These are phyloP conservation scores for Micromussa lordhowensis DNA, from an alignment of 92 coral and sea anemone genomes.

Conservation along the genomic window DNA sequence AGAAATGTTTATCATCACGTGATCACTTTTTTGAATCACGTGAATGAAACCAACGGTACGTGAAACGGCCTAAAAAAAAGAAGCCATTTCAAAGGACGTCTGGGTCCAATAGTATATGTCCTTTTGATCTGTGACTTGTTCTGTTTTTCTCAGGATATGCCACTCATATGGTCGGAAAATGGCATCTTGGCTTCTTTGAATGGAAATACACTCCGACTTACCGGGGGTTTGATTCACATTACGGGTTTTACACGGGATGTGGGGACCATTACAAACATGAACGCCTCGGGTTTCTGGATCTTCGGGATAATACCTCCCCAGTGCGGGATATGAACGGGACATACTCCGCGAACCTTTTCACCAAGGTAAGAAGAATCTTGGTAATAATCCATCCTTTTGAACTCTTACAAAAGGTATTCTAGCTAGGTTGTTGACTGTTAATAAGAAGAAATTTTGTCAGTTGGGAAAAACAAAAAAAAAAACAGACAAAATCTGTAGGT, in stretches of 20 bases:
- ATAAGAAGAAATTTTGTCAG: no score
- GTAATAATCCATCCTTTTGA: not conserved
- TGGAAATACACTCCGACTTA: conserved; percentile 81
- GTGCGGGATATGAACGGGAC: conserved; percentile 73
- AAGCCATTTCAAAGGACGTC: no score
- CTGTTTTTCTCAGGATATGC: conserved; percentile 58
- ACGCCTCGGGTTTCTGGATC: conserved; percentile 66
- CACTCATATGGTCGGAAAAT: conserved; percentile 90
- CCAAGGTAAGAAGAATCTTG: conserved; percentile 35
- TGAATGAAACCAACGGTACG: no score
- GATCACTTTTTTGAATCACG: no score
- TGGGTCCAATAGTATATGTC: not conserved
- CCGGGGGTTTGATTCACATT: conserved; percentile 87
- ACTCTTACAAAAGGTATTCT: not conserved
- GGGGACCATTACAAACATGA: conserved; percentile 80
- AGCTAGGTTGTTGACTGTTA: no score
- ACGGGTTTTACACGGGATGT: conserved; percentile 82
- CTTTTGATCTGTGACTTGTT: not conserved
- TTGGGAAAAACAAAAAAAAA: no score
- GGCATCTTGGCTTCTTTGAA: conserved; percentile 90
- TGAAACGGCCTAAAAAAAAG: no score
- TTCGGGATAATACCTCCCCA: conserved; percentile 59
- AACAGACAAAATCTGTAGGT: no score
- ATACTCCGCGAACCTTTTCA: conserved; percentile 64
- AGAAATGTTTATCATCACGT: no score